phyloP scores from a whole-genome alignment of 2,797 vertebrate genomes.

The Aeoliscus strigatus region DNA sequence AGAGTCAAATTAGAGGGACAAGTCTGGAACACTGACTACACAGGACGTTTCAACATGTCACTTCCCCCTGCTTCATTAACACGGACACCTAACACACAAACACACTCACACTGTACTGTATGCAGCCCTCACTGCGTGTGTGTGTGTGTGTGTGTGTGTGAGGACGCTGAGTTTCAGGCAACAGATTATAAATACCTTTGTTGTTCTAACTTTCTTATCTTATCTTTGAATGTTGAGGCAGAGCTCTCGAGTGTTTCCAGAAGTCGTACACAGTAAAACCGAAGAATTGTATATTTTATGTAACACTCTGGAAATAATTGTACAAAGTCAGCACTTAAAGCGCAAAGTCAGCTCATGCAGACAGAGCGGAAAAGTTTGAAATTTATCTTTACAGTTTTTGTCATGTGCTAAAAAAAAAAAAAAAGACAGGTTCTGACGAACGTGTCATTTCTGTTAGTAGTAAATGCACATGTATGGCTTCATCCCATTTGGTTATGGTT shows the following conservation, averaged over 20 bases:
- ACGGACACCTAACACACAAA: conserved; percentile 13
- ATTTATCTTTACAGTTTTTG: no score
- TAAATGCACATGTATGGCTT: no score
- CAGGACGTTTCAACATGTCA: conserved; percentile 31
- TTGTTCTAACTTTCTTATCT: conserved; percentile 1
- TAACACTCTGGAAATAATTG: background rate
- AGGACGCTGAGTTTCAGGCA: no score
- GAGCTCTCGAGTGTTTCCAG: no score
- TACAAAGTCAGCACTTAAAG: conserved; percentile 32
- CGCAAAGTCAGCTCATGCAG: conserved; percentile 32
- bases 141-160: background rate
- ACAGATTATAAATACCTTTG: no score
- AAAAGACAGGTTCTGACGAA: no score
- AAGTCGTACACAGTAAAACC: no score
- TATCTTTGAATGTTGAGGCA: conserved; percentile 2
- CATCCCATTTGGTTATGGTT: no score
- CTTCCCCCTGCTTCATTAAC: conserved; percentile 41
- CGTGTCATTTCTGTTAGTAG: no score
- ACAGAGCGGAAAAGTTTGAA: conserved; percentile 5
- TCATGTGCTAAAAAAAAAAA: no score
- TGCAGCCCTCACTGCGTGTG: background rate
- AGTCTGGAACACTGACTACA: conserved; percentile 35
- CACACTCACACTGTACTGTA: conserved; percentile 1
- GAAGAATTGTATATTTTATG: background rate
- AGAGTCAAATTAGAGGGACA: conserved; percentile 46